These are phyloP conservation scores for Cynaeus angustus DNA, from an alignment of 2,888 invertebrate genomes.

Conservation along the genomic window DNA sequence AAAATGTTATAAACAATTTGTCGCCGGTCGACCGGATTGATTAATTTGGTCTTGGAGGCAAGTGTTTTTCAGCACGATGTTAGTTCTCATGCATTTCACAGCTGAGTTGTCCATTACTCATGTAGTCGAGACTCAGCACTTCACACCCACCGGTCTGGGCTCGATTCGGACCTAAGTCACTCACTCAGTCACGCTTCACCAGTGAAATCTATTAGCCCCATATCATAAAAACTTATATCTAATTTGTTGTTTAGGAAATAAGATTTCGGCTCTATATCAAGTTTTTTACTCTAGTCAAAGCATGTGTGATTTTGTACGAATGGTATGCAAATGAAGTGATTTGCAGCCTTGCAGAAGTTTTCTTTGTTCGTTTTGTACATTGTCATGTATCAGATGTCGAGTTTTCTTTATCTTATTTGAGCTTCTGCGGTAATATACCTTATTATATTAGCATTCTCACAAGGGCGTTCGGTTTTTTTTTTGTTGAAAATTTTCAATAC, in stretches of 20 bases:
- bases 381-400: background rate
- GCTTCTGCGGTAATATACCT: too few relatives aligned
- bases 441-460: background rate
- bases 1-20: slow-evolving; percentile 48
- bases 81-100: slow-evolving; percentile 55
- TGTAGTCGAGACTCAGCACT: slow-evolving; percentile 53
- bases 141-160: slow-evolving; percentile 53
- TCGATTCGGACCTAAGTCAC: slow-evolving; percentile 45
- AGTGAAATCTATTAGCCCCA: slow-evolving; percentile 50
- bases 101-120: slow-evolving; percentile 54
- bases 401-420: background rate
- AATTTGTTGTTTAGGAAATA: slow-evolving; percentile 46
- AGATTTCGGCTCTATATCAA: slow-evolving; percentile 19
- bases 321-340: too few relatives aligned
- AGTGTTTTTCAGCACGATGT: slow-evolving; percentile 49
- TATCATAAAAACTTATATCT: slow-evolving; percentile 48
- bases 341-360: too few relatives aligned
- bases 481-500: slow-evolving; percentile 21
- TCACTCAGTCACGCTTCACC: slow-evolving; percentile 53
- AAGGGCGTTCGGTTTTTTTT: slow-evolving; percentile 32
- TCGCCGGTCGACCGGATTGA: slow-evolving; percentile 49
- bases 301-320: background rate
- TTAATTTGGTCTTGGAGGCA: slow-evolving; percentile 45
- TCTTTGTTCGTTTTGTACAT: background rate
- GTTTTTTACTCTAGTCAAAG: slow-evolving; percentile 13